Evolutionary conservation across 2,797 vertebrate species (phyloP), one percentile per base, ranked within the genome.

Genomic region (Acrossocheilus wenchowensis): DNA sequence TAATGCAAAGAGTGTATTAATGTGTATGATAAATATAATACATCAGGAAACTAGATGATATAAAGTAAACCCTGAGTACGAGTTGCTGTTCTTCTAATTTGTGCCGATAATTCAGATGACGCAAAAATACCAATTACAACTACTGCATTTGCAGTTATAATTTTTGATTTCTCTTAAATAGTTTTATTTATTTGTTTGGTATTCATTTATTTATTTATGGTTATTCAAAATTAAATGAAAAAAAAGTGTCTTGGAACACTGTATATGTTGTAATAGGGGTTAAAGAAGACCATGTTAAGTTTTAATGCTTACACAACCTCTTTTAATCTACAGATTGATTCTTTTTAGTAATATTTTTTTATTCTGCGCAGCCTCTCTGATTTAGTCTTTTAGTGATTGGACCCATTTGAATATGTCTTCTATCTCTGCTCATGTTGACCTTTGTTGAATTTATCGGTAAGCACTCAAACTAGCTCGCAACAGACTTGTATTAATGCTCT

Each of bases 401-500:
- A 82, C 66, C 5, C 66, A 82, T 41, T 50, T 68, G 23, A 83
- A 75, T 62, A 36, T 60, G 75, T 71, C 36, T 78, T 78, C 48
- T 19, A 41, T 69, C n/a, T 71, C 75, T 36, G 77, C 39, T 71
- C 19, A 36, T 26, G 48, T 80, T 79, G 52, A 80, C 84, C 75
- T 85, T 60, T 85, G 17, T 57, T 80, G 52, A 79, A 43, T 80
- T 26, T 45, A 85, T 78, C 17, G 6, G 23, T 69, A 78, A 69
- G 45, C 19, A 64, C 41, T 48, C 41, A 75, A 62, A 74, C 68
- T 17, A 54, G 48, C 66, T 84, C n/a, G 1, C 43, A 62, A 12
- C 72, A 75, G 54, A 73, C 71, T 62, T 48, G 34, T 39, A 78
- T 75, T 77, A 78, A 66, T 64, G 45, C 11, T 3, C 39, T 85